phyloP scores from a whole-genome alignment of 2,113 vertebrate genomes.

The Edolisoma coerulescens region DNA sequence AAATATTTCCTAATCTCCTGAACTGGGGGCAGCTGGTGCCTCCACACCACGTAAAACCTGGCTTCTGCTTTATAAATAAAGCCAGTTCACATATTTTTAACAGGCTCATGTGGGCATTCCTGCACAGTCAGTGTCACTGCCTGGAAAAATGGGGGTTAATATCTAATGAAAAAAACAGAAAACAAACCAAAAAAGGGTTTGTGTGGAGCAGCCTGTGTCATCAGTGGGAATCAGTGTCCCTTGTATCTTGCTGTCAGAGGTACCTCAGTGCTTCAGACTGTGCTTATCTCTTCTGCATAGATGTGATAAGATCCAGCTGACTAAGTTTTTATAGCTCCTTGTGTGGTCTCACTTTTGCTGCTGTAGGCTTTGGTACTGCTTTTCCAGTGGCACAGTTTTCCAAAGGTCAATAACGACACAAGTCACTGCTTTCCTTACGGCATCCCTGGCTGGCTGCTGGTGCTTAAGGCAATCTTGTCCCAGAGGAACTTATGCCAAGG shows the following conservation, averaged over 20 bases:
- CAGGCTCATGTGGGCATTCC: neutral
- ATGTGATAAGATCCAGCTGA: neutral
- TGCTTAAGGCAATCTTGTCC: neutral
- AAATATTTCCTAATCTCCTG: neutral
- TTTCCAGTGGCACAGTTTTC: neutral
- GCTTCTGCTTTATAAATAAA: neutral
- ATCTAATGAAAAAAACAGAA: neutral
- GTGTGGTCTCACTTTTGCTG: neutral
- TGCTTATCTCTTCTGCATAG: neutral
- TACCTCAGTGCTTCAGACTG: neutral
- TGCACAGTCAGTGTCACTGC: neutral
- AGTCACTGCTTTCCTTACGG: neutral
- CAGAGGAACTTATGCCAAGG: neutral
- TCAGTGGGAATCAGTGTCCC: neutral
- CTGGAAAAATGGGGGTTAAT: neutral
- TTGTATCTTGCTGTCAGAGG: neutral
- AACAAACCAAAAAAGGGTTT: neutral
- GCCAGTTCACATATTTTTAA: neutral
- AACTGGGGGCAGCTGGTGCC: neutral
- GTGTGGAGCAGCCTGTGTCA: neutral
- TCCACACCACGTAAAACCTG: neutral
- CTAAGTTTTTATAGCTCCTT: neutral
- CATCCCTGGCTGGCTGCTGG: neutral
- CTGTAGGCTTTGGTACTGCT: neutral
- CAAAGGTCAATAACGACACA: neutral